Conservation (phyloP, 2,797 vertebrate species). For the Crypturellus tataupa region DNA sequence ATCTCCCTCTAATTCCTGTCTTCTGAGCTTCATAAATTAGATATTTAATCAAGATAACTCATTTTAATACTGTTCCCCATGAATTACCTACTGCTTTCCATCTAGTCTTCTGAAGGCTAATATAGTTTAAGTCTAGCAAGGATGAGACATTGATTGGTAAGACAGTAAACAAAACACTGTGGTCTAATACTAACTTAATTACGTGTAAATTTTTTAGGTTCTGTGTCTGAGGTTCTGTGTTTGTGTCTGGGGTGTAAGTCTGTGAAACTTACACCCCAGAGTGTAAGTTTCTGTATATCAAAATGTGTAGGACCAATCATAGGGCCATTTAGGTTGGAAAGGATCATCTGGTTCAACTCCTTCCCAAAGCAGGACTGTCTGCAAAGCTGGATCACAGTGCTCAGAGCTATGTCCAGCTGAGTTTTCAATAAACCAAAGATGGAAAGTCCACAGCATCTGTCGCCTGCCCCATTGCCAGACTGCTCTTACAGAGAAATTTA, state of each 20-base stretch:
- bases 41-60: not conserved
- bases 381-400: not conserved
- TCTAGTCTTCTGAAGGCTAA: not conserved
- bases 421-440: slow-evolving; percentile 9
- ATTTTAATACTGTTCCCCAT: not conserved
- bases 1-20: not conserved
- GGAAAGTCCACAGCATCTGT: not conserved
- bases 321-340: not conserved
- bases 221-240: not conserved
- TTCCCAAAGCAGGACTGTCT: not conserved
- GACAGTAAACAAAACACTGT: not conserved
- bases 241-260: no score
- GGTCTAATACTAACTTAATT: not conserved
- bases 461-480: not conserved
- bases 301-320: not conserved
- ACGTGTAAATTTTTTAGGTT: not conserved
- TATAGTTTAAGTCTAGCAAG: not conserved
- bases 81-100: not conserved
- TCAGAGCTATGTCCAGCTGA: not conserved
- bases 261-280: not conserved
- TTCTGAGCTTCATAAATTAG: not conserved
- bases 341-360: not conserved
- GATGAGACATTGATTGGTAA: not conserved
- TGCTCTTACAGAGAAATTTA: slow-evolving; percentile 16
- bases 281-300: not conserved